These are phyloP conservation scores for Apteryx owenii DNA, from an alignment of 2,113 vertebrate species.

Conservation along the genomic window DNA sequence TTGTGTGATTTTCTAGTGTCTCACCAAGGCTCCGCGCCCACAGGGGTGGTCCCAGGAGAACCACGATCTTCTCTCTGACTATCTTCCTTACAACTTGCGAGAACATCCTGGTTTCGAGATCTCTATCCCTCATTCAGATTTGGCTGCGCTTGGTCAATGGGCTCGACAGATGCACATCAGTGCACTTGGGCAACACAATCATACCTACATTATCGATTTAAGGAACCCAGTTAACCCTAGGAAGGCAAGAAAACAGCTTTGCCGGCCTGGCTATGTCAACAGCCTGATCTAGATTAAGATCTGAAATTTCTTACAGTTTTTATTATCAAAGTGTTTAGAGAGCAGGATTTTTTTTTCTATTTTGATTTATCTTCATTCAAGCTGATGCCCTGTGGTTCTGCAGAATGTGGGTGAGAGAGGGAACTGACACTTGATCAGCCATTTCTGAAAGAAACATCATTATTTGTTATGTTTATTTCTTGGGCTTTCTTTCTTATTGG, in stretches of 20 bases:
- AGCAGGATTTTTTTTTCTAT: background rate
- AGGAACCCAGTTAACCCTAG: background rate
- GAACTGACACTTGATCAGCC: rapidly evolving
- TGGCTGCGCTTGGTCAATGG: background rate
- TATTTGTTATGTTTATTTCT: background rate
- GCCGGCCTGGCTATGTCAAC: constrained; percentile 14
- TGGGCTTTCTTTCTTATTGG: background rate
- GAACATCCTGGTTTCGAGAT: background rate
- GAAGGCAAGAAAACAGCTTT: background rate
- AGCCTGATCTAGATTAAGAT: background rate
- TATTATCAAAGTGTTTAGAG: background rate
- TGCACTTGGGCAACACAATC: background rate
- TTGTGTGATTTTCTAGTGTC: rapidly evolving
- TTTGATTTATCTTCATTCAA: background rate
- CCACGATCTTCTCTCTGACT: background rate
- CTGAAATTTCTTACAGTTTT: background rate
- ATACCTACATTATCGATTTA: background rate
- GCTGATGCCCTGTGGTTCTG: background rate
- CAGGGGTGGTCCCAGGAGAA: background rate
- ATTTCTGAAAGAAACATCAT: background rate
- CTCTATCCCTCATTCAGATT: background rate
- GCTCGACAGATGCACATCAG: background rate
- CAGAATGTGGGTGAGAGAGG: rapidly evolving
- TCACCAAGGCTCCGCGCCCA: background rate
- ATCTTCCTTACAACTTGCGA: background rate